A percentile compares a stretch with the other conserved stretches of the same genome.
Conservation (phyloP, 1,140 invertebrate species). For the Leptestheria dahalacensis region DNA sequence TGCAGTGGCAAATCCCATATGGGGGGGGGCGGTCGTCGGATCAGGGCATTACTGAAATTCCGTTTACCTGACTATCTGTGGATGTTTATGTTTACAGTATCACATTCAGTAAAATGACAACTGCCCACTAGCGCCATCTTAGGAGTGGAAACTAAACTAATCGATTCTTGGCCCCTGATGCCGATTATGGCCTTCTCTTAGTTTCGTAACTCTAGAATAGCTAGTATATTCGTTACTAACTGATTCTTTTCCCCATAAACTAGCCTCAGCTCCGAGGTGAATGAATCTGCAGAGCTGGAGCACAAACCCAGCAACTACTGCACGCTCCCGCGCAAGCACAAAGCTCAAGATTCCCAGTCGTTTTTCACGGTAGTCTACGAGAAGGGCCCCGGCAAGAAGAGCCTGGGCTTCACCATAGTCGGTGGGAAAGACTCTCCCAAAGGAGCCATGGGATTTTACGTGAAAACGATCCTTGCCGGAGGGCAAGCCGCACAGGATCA, state of each 20-base stretch:
- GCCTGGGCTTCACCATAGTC: constrained; percentile 79
- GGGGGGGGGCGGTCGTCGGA: too few species aligned
- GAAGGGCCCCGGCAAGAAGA: constrained; percentile 69
- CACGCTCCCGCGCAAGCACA: constrained; percentile 26
- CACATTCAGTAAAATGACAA: too few species aligned
- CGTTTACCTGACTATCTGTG: too few species aligned
- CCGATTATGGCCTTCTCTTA: too few species aligned
- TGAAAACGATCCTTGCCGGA: constrained; percentile 54
- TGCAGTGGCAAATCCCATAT: too few species aligned
- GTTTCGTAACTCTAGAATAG: too few species aligned
- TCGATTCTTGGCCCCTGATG: too few species aligned
- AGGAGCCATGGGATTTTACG: constrained; percentile 75
- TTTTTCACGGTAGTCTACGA: constrained; percentile 58
- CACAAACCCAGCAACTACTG: constrained; percentile 19
- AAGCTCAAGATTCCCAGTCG: constrained; percentile 20
- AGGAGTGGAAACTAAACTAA: too few species aligned
- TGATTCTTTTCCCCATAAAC: not conserved
- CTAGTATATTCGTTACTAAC: too few species aligned
- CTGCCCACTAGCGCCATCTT: too few species aligned
- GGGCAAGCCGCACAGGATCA: not conserved
- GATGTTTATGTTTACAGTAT: too few species aligned
- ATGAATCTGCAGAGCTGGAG: constrained; percentile 21
- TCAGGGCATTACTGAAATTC: too few species aligned
- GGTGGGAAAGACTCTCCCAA: constrained; percentile 76
- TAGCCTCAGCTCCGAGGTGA: not conserved